Percentiles rank a stretch among this genome's conserved stretches.
Conservation (phyloP, 1,140 invertebrate species). For the Tetramorium alpestre region DNA sequence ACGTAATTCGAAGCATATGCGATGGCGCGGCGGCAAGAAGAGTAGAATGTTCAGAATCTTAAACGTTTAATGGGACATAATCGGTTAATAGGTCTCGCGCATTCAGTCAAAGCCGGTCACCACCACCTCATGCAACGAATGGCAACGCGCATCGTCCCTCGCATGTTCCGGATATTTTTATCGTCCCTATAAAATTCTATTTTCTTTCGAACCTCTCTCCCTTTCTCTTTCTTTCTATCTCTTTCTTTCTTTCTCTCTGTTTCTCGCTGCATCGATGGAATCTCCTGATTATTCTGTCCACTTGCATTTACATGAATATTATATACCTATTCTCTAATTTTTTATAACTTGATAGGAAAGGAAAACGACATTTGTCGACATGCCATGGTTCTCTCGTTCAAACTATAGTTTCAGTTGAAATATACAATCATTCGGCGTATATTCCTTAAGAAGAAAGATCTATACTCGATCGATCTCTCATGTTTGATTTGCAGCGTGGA, state of each 20-base stretch:
- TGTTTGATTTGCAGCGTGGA: conserved; percentile 65
- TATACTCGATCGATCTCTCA: neutral
- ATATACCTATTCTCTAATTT: neutral
- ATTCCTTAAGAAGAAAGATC: neutral
- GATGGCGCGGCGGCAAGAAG: conserved; percentile 45
- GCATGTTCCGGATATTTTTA: conserved; percentile 29
- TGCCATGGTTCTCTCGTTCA: neutral
- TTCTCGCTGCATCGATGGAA: neutral
- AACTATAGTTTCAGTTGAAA: neutral
- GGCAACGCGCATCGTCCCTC: conserved; percentile 34
- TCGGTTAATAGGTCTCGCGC: conserved; percentile 74
- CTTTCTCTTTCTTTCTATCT: neutral
- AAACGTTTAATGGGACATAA: conserved; percentile 80
- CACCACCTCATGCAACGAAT: conserved; percentile 41
- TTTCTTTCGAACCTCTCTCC: neutral
- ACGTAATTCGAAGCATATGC: conserved; percentile 39
- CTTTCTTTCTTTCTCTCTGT: neutral
- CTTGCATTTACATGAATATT: neutral
- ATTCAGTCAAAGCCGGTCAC: conserved; percentile 62
- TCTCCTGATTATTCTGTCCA: neutral
- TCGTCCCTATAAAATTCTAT: conserved; percentile 38
- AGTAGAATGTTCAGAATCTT: conserved; percentile 77
- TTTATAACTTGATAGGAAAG: neutral
- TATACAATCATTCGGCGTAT: neutral
- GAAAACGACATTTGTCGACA: neutral